Percentiles rank a stretch among this genome's conserved stretches.
These are phyloP conservation scores for Lepilemur septentrionalis DNA, from an alignment of 2,797 vertebrate species.

Conservation along the genomic window DNA sequence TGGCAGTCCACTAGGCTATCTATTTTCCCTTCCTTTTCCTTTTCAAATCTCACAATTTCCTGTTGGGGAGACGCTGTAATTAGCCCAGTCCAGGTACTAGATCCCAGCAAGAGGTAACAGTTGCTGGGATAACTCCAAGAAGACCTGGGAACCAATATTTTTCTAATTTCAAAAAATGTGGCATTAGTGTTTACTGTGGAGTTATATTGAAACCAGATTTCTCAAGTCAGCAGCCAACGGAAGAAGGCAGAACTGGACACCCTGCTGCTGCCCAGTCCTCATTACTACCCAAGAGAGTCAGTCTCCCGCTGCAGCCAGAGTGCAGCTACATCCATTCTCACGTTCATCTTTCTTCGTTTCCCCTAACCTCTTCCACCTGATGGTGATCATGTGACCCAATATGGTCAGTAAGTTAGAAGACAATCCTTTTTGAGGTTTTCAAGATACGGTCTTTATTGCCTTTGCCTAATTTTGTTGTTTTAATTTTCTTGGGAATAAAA, in stretches of 20 bases:
- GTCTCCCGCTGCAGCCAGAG: neutral
- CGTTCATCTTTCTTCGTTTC: neutral
- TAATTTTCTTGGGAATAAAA: neutral
- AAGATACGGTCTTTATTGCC: neutral
- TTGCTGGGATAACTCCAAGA: constrained; percentile 27
- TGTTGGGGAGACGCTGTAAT: constrained; percentile 65
- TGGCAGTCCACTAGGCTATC: constrained; percentile 19
- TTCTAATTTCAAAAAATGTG: constrained; percentile 62
- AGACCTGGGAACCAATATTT: constrained; percentile 51
- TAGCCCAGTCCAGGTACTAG: constrained; percentile 27
- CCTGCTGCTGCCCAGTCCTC: neutral
- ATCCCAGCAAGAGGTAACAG: constrained; percentile 17
- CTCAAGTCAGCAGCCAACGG: constrained; percentile 53
- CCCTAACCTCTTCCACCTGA: neutral
- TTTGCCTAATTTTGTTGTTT: neutral
- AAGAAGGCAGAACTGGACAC: neutral
- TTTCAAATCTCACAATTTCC: constrained; percentile 68
- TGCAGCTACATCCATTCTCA: neutral
- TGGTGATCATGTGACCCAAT: neutral
- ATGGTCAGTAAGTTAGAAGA: neutral
- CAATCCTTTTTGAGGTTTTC: neutral
- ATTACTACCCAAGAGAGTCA: neutral
- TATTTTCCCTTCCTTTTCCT: constrained; percentile 61
- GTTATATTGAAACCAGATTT: constrained; percentile 61
- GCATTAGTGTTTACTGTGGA: neutral